A percentile compares a stretch with the other conserved stretches of the same genome.
Evolutionary conservation across 2,888 invertebrate species (phyloP).

Genomic region (Lysandra bellargus): DNA sequence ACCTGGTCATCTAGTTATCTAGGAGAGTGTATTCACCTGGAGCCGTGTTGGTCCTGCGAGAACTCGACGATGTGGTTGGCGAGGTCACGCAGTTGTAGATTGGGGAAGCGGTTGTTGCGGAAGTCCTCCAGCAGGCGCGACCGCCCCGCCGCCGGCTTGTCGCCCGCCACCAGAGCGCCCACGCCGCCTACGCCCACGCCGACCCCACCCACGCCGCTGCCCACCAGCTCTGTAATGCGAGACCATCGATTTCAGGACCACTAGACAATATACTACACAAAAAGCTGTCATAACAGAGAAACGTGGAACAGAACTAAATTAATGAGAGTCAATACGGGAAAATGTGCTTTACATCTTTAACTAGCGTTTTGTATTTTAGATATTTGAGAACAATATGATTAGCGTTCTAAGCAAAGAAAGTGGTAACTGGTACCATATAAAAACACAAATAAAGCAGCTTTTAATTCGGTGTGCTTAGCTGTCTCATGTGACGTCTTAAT

Average conservation of each 20-base stretch:
- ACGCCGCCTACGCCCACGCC: slow-evolving; percentile 46
- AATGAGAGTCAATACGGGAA: too few relatives aligned
- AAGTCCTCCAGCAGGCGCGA: slow-evolving; percentile 97
- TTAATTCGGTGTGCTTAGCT: too few relatives aligned
- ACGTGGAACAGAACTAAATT: background rate
- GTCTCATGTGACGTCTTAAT: too few relatives aligned
- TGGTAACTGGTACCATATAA: too few relatives aligned
- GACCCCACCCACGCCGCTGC: slow-evolving; percentile 58
- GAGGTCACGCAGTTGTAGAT: slow-evolving; percentile 94
- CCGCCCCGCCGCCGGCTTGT: slow-evolving; percentile 84
- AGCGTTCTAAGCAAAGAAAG: too few relatives aligned
- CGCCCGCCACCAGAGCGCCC: slow-evolving; percentile 61
- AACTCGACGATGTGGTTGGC: slow-evolving; percentile 99
- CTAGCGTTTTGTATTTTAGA: too few relatives aligned
- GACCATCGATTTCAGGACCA: background rate
- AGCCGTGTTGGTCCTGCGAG: slow-evolving; percentile 99
- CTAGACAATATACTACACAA: background rate
- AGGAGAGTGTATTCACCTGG: slow-evolving; percentile 69
- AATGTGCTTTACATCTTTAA: too few relatives aligned
- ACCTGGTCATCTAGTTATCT: too few relatives aligned
- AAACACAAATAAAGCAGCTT: too few relatives aligned
- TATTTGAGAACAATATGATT: too few relatives aligned
- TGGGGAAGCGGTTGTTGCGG: slow-evolving; percentile 93
- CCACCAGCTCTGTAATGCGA: slow-evolving; percentile 57
- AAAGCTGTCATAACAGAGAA: background rate